Conservation (phyloP, 2,113 vertebrate genomes). For the Collichthys lucidus region DNA sequence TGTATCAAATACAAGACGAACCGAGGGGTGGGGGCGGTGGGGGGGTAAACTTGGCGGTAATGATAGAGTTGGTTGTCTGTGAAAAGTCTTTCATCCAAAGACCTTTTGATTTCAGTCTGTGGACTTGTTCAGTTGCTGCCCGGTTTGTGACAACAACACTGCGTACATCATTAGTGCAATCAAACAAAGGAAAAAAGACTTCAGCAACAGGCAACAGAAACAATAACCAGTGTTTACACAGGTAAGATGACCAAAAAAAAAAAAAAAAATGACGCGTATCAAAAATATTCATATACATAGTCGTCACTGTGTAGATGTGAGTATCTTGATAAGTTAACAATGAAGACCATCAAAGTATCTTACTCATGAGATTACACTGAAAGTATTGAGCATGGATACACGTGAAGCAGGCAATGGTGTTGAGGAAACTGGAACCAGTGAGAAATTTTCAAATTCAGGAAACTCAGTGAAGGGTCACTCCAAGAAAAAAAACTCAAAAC, state of each 20-base stretch:
- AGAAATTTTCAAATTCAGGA: constrained; percentile 14
- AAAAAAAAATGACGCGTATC: constrained; percentile 51
- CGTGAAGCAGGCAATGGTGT: constrained; percentile 51
- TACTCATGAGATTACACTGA: constrained; percentile 34
- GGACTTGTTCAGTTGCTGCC: constrained; percentile 17
- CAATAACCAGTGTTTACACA: constrained; percentile 58
- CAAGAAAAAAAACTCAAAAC: background rate
- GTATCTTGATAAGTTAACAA: constrained; percentile 54
- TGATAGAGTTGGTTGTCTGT: constrained; percentile 9
- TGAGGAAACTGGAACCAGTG: constrained; percentile 23
- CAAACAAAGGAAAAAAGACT: constrained; percentile 39
- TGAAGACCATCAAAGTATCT: constrained; percentile 29
- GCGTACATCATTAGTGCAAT: constrained; percentile 62
- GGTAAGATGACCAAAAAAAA: constrained; percentile 26
- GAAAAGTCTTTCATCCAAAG: constrained; percentile 25
- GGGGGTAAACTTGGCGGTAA: background rate
- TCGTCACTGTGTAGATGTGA: constrained; percentile 55
- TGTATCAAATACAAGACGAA: constrained; percentile 36
- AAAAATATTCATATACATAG: constrained; percentile 74
- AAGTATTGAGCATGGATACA: constrained; percentile 19
- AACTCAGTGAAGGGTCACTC: constrained; percentile 31
- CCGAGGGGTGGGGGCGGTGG: too few relatives aligned
- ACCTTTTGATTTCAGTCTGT: constrained; percentile 29
- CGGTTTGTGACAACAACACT: background rate
- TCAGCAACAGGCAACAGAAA: constrained; percentile 47